Base-by-base conservation (phyloP, 2,113 vertebrate species). In the Lethenteron reissneri region DNA sequence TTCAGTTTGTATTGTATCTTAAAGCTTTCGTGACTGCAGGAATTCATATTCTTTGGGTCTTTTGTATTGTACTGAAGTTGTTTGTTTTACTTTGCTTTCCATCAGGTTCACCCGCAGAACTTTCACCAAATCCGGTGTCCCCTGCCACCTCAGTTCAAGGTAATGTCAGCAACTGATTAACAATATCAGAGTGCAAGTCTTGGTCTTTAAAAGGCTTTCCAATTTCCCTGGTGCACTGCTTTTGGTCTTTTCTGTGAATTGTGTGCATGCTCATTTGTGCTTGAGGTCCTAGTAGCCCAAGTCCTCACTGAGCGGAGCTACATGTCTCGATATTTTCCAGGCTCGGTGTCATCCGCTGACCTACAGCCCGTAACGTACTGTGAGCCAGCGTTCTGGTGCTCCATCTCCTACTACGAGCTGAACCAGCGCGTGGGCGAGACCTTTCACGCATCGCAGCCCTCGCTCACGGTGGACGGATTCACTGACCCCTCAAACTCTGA, bases 401-500 rank as follows among this genome's bases (percentile, higher is more conserved):
- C 92, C 19, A 97, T 97, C 87, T 90, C 91, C 1, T 97, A 97
- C 81, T 97, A 97, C 9, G 94, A 97, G 80, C 79, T 97, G 70
- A 97, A 97, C 81, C 94, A 97, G 79, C 87, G 94, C 73, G 92
- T 97, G 41, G 94, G 92, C 70, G 94, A 97, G 82, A 97, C 91
- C 14, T 97, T 97, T 77, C 94, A 97, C 60, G 94, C 94, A 2
- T 97, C 94, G 0, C 94, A 97, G 75, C 94, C 94, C 56, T 97
- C 92, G 1, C 83, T 97, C 73, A 97, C 91, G 0, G 94, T 97
- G 71, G 91, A 95, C 19, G 92, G 92, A 73, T 97, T 97, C 79
- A 97, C 94, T 73, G 94, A 97, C 77, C 94, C 94, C 58, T 97
- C 94, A 73, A 97, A 97, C 80, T 97, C 94, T 0, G 94, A 97